These are phyloP conservation scores for Schlechtendalia chinensis DNA, from an alignment of 1,140 invertebrate genomes.

Conservation along the genomic window DNA sequence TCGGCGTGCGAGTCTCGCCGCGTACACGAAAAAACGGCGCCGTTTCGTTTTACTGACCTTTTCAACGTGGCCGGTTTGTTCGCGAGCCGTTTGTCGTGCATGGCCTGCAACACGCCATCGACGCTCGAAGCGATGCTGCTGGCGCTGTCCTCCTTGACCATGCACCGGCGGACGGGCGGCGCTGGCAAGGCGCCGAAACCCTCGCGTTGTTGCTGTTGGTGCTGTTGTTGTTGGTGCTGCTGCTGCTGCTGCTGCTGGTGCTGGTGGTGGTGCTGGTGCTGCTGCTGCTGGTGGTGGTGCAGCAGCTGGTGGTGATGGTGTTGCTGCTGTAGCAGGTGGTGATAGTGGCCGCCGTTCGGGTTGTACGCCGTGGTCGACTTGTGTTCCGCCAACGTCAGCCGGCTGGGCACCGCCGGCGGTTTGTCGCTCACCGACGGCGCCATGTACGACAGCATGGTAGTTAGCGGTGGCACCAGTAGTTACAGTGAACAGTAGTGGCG, in stretches of 20 bases:
- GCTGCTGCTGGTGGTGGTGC: no score
- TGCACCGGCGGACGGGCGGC: constrained; percentile 38
- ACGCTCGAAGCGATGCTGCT: constrained; percentile 31
- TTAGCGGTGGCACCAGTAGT: no score
- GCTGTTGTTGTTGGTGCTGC: no score
- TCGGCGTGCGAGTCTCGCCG: no score
- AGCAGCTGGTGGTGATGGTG: no score
- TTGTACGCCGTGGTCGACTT: no score
- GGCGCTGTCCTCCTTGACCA: constrained; percentile 41
- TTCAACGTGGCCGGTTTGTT: constrained; percentile 44
- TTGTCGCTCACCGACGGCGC: constrained; percentile 66
- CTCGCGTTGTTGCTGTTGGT: not conserved
- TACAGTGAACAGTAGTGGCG: not conserved
- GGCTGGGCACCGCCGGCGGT: constrained; percentile 61
- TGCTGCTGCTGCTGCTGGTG: no score
- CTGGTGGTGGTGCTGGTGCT: not conserved
- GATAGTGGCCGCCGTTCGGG: no score
- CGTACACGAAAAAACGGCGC: no score
- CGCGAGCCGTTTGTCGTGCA: constrained; percentile 49
- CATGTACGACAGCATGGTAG: constrained; percentile 65
- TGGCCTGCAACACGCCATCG: constrained; percentile 45
- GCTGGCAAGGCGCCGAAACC: constrained; percentile 50
- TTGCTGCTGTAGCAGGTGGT: no score
- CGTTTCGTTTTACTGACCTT: not conserved
- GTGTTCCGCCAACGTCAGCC: constrained; percentile 52